Conservation (phyloP, 2,797 vertebrate species). For the Pipistrellus pipistrellus region DNA sequence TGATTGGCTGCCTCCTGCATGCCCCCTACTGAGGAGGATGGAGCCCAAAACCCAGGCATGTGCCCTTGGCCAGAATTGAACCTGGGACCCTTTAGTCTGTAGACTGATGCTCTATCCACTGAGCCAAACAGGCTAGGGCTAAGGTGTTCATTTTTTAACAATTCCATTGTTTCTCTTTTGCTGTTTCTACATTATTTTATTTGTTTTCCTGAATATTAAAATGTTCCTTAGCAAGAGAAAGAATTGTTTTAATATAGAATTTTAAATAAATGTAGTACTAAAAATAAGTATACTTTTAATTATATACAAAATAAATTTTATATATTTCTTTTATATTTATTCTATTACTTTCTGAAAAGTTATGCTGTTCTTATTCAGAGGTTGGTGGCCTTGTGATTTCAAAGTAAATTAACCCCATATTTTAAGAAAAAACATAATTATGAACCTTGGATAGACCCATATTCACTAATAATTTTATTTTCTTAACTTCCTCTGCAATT, state of each 20-base stretch:
- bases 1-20: no score
- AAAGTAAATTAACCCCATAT: conserved; percentile 28
- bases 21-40: no score
- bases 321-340: conserved; percentile 8
- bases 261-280: neutral
- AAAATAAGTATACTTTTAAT: conserved; percentile 42
- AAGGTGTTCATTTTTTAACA: neutral
- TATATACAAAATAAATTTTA: neutral
- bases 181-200: conserved; percentile 28
- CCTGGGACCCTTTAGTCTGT: no score
- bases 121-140: no score
- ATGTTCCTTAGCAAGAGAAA: neutral
- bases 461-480: conserved; percentile 57
- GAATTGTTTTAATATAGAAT: neutral
- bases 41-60: no score
- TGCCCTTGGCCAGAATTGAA: no score
- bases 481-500: neutral
- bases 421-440: conserved; percentile 50
- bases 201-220: conserved; percentile 23
- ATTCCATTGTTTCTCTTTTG: neutral
- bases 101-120: no score
- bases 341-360: neutral
- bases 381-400: conserved; percentile 64
- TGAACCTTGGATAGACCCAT: neutral
- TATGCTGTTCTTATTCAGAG: neutral